Evolutionary conservation across 2,113 vertebrate genomes (phyloP).

Genomic region (Stigmatopora argus): DNA sequence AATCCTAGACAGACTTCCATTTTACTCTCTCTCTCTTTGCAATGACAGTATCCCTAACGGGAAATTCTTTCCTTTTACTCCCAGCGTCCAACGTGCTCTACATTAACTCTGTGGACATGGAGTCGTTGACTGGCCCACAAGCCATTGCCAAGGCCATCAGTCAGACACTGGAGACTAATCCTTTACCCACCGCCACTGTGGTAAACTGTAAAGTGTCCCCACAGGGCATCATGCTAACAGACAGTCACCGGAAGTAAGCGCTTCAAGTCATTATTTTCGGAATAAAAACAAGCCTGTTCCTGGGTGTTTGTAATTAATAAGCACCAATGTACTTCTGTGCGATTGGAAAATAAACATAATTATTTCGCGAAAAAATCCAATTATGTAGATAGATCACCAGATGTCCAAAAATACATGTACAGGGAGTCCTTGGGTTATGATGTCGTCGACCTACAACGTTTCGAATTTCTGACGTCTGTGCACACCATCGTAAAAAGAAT

Average conservation of each 20-base stretch:
- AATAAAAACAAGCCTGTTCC: no score
- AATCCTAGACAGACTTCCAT: conserved; percentile 36
- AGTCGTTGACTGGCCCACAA: conserved; percentile 92
- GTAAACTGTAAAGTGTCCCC: conserved; percentile 94
- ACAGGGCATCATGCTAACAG: conserved; percentile 94
- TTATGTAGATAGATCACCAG: no score
- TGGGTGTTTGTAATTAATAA: neutral
- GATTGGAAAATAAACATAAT: neutral
- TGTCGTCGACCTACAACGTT: no score
- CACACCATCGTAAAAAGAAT: no score
- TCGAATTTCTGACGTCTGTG: no score
- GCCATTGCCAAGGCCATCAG: conserved; percentile 87
- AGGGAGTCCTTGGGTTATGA: no score
- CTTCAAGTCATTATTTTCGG: neutral
- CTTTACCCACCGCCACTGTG: conserved; percentile 76
- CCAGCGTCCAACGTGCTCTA: conserved; percentile 92
- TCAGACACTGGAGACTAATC: conserved; percentile 79
- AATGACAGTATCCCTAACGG: neutral
- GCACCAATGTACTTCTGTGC: neutral
- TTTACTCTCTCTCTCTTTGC: neutral
- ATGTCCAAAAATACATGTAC: neutral
- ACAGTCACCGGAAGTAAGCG: conserved; percentile 97
- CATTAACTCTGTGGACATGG: conserved; percentile 96
- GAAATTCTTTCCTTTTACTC: conserved; percentile 13
- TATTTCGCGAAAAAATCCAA: neutral